Conservation (phyloP, 2,113 vertebrate species). For the Strix aluco region DNA sequence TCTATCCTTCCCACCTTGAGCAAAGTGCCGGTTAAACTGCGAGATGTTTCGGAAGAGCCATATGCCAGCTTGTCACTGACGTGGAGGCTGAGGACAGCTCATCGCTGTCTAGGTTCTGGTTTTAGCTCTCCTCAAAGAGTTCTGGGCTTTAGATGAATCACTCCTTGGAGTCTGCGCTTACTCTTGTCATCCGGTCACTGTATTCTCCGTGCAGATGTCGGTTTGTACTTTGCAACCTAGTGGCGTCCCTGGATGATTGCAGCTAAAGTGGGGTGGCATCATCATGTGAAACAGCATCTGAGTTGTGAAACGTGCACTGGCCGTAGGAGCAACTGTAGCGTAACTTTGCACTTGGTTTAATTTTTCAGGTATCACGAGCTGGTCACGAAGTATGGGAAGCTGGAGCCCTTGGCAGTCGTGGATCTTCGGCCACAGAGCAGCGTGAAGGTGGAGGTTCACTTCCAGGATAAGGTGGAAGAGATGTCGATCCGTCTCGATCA, state of each 20-base stretch:
- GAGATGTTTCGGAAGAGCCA: background rate
- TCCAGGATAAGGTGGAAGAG: slow-evolving; percentile 85
- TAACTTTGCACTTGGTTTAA: background rate
- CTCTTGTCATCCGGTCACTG: background rate
- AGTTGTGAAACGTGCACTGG: background rate
- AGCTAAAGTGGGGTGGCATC: background rate
- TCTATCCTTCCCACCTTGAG: background rate
- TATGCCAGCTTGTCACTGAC: background rate
- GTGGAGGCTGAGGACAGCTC: background rate
- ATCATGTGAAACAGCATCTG: background rate
- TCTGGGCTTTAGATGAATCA: background rate
- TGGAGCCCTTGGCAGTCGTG: slow-evolving; percentile 92
- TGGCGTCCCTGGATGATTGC: background rate
- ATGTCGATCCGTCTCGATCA: slow-evolving; percentile 90
- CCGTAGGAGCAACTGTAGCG: rapidly evolving
- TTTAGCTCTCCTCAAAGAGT: background rate
- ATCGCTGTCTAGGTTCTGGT: background rate
- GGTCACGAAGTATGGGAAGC: slow-evolving; percentile 90
- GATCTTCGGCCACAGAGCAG: slow-evolving; percentile 90
- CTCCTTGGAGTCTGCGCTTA: background rate
- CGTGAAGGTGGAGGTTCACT: slow-evolving; percentile 89
- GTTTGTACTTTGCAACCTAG: background rate
- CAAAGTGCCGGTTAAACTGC: background rate
- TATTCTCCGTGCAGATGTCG: background rate
- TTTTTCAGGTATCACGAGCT: slow-evolving; percentile 87